Base-by-base conservation (phyloP, 2,888 invertebrate genomes). In the Polyommatus icarus region DNA sequence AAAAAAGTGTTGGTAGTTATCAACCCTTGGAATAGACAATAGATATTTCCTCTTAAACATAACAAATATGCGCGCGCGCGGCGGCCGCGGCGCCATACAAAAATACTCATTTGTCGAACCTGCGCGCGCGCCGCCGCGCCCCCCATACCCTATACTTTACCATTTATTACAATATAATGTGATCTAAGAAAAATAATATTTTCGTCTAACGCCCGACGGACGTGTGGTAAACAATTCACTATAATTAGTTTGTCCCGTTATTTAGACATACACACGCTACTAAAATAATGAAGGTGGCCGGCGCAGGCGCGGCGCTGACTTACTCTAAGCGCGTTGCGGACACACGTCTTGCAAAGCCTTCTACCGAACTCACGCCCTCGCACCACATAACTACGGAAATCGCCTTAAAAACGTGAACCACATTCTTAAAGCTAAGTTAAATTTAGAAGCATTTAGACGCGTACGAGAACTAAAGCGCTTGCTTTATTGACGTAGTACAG, bases 121-220 rank as follows among this genome's bases (percentile, higher is more conserved):
- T 79, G 67, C 78, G 80, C 78, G 79, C 80, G 79, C 82, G 79
- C 80, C 81, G 80, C 78, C 80, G 79, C 78, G 78, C 81, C 80
- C 82, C 85, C 79, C 90, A 87, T 89, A 91, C 89, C 88, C 88
- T 89, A 89, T 89, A 91, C 87, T 90, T 87, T 87, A 89, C 88
- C 88, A 87, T 90, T 92, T 92, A 92, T 92, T 92, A 93, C 91
- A 92, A 94, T 93, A 94, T 93, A 93, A 89, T 93, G 92, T 92
- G 92, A 91, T 93, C 93, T 94, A 94, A 93, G 93, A 94, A 94
- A 94, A 94, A 94, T 94, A 94, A 93, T 93, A 93, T 94, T 91
- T 91, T 91, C 91, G 92, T 90, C 93, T 93, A 93, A 89, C 90
- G 86, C 91, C 90, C 89, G 84, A 82, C 86, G 87, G 88, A 88